Percentiles rank a stretch among this genome's conserved stretches.
Conservation (phyloP, 1,140 invertebrate species). For the Calliphora vicina region DNA sequence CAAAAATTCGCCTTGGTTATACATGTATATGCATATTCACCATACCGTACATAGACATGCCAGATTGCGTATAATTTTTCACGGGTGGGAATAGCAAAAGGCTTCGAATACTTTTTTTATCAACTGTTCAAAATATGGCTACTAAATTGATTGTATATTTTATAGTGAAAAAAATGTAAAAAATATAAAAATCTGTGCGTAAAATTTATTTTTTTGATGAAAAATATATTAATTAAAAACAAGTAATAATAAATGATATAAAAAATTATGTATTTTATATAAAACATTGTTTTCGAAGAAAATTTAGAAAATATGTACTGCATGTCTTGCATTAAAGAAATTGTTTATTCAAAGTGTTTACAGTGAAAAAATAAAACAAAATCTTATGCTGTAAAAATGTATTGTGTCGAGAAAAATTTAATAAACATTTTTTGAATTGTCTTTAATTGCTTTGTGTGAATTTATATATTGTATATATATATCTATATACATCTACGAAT, state of each 20-base stretch:
- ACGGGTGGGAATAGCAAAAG: no score
- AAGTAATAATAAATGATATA: background rate
- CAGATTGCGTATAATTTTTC: no score
- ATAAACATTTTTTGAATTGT: background rate
- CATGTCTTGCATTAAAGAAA: no score
- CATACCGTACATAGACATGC: no score
- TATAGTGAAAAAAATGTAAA: conserved; percentile 17
- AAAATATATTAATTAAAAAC: background rate
- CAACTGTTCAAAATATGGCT: background rate
- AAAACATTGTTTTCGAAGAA: background rate
- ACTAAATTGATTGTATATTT: conserved; percentile 6
- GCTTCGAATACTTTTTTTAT: background rate
- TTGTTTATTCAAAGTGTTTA: no score
- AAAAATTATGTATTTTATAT: background rate
- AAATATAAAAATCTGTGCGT: background rate
- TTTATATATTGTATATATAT: no score
- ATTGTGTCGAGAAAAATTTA: background rate
- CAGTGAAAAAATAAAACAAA: background rate
- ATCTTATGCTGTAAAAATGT: background rate
- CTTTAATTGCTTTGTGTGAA: background rate
- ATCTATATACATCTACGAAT: background rate
- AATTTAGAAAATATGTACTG: no score
- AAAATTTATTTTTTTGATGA: background rate
- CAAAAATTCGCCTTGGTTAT: no score
- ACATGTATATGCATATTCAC: no score